These are phyloP conservation scores for Campylomormyrus tamandua DNA, from an alignment of 2,113 vertebrate species.

Conservation along the genomic window DNA sequence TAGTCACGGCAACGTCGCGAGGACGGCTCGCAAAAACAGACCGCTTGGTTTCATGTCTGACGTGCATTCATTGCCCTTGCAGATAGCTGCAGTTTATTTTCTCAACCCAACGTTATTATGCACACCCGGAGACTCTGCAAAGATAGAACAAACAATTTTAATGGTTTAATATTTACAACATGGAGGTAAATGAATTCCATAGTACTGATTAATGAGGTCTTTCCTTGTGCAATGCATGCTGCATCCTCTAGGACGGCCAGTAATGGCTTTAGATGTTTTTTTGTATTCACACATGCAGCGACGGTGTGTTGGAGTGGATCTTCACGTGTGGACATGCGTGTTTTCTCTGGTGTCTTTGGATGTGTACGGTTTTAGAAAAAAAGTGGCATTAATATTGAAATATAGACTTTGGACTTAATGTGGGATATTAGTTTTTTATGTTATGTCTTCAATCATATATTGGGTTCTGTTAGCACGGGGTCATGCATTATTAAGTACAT, in stretches of 20 bases:
- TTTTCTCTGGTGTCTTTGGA: neutral
- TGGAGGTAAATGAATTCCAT: neutral
- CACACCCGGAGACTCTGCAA: neutral
- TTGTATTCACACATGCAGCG: neutral
- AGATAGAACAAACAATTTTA: neutral
- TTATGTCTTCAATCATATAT: neutral
- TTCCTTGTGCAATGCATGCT: neutral
- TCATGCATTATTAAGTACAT: neutral
- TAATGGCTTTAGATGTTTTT: neutral
- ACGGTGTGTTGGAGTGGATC: neutral
- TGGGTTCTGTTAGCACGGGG: neutral
- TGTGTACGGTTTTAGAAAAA: neutral
- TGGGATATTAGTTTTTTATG: neutral
- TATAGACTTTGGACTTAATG: neutral
- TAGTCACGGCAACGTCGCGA: neutral
- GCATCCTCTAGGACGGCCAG: neutral
- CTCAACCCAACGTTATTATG: neutral
- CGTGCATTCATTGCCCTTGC: neutral
- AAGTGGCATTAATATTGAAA: neutral
- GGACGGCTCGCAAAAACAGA: neutral
- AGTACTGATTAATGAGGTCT: neutral
- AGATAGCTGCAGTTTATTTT: neutral
- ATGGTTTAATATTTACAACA: conserved; percentile 10
- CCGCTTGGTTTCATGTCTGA: neutral
- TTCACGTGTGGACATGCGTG: neutral